phyloP scores from a whole-genome alignment of 1,140 invertebrate species.

The Pseudomyrmex sp. region DNA sequence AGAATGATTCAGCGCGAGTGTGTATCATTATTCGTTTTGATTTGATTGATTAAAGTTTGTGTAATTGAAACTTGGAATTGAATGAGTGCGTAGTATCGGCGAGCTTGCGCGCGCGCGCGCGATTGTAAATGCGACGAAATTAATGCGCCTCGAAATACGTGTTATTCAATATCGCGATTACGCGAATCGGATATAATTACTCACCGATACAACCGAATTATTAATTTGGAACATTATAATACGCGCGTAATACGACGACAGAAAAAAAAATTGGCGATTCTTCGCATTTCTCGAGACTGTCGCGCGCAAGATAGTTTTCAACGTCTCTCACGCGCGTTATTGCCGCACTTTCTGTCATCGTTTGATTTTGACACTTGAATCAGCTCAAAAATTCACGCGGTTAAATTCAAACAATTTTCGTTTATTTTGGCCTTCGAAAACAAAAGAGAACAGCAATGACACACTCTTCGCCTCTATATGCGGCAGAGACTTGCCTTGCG shows the following conservation, averaged over 20 bases:
- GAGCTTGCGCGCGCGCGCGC: not conserved
- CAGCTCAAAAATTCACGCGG: constrained; percentile 4
- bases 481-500: not conserved
- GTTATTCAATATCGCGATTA: constrained; percentile 59
- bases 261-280: not conserved
- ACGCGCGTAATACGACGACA: not conserved
- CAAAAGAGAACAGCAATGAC: too few relatives aligned
- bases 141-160: constrained; percentile 46
- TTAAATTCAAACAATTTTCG: constrained; percentile 37
- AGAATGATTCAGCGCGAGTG: not conserved
- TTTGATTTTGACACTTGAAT: too few relatives aligned
- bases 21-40: constrained; percentile 28
- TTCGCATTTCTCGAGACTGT: not conserved
- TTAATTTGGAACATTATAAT: constrained; percentile 29
- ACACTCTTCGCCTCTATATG: not conserved
- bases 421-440: not conserved
- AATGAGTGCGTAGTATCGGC: constrained; percentile 32
- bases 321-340: too few relatives aligned
- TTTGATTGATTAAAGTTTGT: constrained; percentile 47
- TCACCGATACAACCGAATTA: constrained; percentile 40
- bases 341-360: too few relatives aligned
- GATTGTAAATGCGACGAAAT: constrained; percentile 48
- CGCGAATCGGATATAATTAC: constrained; percentile 51
- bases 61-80: constrained; percentile 59
- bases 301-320: not conserved